Conservation (phyloP, 2,888 invertebrate species). For the Clitarchus hookeri region DNA sequence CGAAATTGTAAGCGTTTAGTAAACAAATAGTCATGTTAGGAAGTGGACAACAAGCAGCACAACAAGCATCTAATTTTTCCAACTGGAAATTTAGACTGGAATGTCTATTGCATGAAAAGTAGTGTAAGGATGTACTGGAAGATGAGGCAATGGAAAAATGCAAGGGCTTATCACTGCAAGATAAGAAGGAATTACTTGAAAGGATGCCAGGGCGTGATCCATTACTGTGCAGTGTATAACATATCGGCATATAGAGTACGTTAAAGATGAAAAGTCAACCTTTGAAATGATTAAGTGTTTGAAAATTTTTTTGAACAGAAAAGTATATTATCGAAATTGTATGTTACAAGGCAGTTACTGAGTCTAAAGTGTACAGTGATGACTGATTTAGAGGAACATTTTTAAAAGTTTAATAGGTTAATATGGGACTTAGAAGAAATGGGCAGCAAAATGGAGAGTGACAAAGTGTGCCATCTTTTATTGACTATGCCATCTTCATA, state of each 20-base stretch:
- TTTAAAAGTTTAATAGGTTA: not conserved
- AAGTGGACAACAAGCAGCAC: too few species aligned
- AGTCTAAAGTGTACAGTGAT: not conserved
- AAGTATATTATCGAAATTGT: not conserved
- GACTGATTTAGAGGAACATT: not conserved
- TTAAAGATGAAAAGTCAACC: not conserved
- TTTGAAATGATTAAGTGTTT: not conserved
- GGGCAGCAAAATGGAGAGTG: constrained; percentile 1
- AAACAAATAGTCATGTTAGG: too few species aligned
- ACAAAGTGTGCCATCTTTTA: not conserved
- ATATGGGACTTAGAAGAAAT: not conserved
- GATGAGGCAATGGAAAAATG: not conserved
- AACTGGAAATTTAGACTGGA: too few species aligned
- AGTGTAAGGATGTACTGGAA: not conserved
- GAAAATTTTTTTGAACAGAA: not conserved
- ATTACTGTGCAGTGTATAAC: not conserved
- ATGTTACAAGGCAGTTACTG: not conserved
- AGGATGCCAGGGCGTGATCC: not conserved
- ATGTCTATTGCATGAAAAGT: not conserved
- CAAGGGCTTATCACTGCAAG: not conserved
- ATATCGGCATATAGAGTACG: not conserved
- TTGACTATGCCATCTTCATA: too few species aligned
- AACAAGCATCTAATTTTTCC: too few species aligned
- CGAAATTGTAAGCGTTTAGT: too few species aligned
- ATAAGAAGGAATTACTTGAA: not conserved